phyloP scores from a whole-genome alignment of 2,888 invertebrate species.

The Quadroppia sp. region DNA sequence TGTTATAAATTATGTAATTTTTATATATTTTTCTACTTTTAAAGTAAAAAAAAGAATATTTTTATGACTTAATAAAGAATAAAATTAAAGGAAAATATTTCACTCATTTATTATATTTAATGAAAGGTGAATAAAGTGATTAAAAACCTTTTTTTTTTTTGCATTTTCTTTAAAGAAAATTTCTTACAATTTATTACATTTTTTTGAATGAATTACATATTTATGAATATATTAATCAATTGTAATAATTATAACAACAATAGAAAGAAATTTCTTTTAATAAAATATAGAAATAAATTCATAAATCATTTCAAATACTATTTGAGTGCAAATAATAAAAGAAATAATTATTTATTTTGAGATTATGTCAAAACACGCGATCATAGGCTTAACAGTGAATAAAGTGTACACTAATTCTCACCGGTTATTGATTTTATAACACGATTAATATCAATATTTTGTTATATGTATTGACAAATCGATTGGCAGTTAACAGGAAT shows the following conservation, averaged over 20 bases:
- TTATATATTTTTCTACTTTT: too few relatives aligned
- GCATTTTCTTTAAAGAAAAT: too few relatives aligned
- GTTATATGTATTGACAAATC: conserved; percentile 13
- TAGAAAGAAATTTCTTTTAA: too few relatives aligned
- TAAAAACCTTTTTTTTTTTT: neutral
- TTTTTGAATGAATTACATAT: too few relatives aligned
- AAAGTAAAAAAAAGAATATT: too few relatives aligned
- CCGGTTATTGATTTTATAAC: conserved; percentile 13
- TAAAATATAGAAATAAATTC: too few relatives aligned
- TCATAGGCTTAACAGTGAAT: neutral
- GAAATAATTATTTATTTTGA: conserved; percentile 3
- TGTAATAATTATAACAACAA: too few relatives aligned
- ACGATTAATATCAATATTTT: neutral
- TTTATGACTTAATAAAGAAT: neutral
- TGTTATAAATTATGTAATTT: too few relatives aligned
- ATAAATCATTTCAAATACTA: too few relatives aligned
- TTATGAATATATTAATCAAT: too few relatives aligned
- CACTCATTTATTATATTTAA: neutral
- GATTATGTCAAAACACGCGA: conserved; percentile 13
- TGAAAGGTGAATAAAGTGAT: neutral
- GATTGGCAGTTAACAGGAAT: neutral
- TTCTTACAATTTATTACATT: too few relatives aligned
- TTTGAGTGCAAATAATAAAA: neutral
- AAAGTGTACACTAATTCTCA: conserved; percentile 17
- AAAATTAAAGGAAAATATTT: neutral